Percentiles rank a stretch among this genome's conserved stretches.
phyloP scores from a whole-genome alignment of 1,140 invertebrate species.

The Drosophila quadrilineata region DNA sequence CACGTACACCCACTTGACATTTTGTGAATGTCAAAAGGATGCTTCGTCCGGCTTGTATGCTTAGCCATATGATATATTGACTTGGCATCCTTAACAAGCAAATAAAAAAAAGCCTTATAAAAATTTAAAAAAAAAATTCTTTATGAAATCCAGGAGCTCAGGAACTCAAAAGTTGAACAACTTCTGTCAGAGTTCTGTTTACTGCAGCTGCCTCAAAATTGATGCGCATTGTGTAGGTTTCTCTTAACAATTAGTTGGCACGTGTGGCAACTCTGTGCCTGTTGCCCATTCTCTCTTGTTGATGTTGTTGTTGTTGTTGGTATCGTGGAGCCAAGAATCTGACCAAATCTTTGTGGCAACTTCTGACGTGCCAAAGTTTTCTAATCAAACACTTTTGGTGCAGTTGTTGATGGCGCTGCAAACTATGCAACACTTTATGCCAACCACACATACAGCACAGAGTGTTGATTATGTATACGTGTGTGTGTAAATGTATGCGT shows the following conservation, averaged over 20 bases:
- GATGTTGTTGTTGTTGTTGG: too few species aligned
- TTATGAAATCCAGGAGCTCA: slow-evolving; percentile 4
- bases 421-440: slow-evolving; percentile 28
- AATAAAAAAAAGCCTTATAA: slow-evolving; percentile 1
- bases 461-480: neutral
- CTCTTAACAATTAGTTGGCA: slow-evolving; percentile 47
- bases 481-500: slow-evolving; percentile 1
- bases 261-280: too few species aligned
- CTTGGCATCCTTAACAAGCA: neutral
- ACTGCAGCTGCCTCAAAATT: too few species aligned
- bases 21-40: slow-evolving; percentile 29
- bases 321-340: slow-evolving; percentile 18
- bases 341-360: slow-evolving; percentile 54
- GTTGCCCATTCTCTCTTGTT: neutral
- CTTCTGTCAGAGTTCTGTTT: neutral
- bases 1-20: slow-evolving; percentile 27
- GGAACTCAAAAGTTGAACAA: neutral
- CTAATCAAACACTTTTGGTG: slow-evolving; percentile 73
- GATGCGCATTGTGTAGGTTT: slow-evolving; percentile 2
- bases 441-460: too few species aligned
- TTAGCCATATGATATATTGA: slow-evolving; percentile 35
- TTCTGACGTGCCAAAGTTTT: slow-evolving; percentile 52
- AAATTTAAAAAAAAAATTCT: slow-evolving; percentile 11
- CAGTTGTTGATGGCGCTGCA: slow-evolving; percentile 24
- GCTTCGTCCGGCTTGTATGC: slow-evolving; percentile 4